Base-by-base conservation (phyloP, 1,140 invertebrate species). In the Drosophila murphyi region DNA sequence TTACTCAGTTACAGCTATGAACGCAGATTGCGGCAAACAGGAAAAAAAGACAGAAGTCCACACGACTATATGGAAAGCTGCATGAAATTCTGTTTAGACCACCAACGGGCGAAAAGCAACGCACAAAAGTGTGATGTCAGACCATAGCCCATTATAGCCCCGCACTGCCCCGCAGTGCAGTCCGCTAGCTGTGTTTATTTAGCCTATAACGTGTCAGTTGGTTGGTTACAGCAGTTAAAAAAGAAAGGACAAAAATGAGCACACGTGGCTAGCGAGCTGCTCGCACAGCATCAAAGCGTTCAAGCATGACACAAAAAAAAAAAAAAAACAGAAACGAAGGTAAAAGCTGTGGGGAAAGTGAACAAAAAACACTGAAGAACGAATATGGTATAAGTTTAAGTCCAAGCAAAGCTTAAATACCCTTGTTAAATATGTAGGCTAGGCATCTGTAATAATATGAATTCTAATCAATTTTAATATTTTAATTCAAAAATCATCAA, bases 191-290 rank as follows among this genome's bases (percentile, higher is more conserved):
- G 80, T 89, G 89, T 89, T 89, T 89, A 89, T 85, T 85, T 89
- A 85, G 85, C 85, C 85, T 85, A 89, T 89, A 89, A 89, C 89
- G 78, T 83, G 86, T 68, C 83, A 82, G 76, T 86, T 76, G 83
- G 79, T 79, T 76, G 83, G 79, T 79, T 76, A 79, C 75, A 78
- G 67, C 74, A 71, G 60, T 59, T 60, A 57, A 60, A 67, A 80
- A 43, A 78, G 54, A 59, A 48, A 50, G 31, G 39, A 64, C 67
- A 67, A 71, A 79, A 74, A 73, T 73, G 59, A 77, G 64, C 56
- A 72, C 68, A 76, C 69, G 64, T 68, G 63, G 75, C 71, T 34
- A 57, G 55, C 56, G 32, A 48, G 35, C 34, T 12, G 20, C 51
- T 47, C 54, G 28, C 67, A 41, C 69, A 72, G 62, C 75, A 68